phyloP scores from a whole-genome alignment of 2,113 vertebrate species.

The Heterochromis multidens region DNA sequence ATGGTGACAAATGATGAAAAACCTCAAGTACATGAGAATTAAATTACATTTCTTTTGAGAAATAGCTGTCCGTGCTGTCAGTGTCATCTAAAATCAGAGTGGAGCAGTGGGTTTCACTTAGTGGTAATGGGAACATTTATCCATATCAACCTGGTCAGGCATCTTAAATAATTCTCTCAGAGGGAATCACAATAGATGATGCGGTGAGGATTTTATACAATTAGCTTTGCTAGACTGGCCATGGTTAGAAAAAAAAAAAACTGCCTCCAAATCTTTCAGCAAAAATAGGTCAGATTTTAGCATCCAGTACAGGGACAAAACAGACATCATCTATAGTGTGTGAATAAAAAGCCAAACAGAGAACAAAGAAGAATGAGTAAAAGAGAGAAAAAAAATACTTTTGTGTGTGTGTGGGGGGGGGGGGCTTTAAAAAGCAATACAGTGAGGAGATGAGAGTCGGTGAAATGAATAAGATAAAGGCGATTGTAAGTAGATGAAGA shows the following conservation, averaged over 20 bases:
- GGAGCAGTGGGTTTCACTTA: conserved; percentile 8
- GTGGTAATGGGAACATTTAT: conserved; percentile 35
- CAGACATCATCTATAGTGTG: conserved; percentile 29
- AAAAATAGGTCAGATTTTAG: conserved; percentile 57
- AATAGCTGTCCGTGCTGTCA: background rate
- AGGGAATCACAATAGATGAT: conserved; percentile 36
- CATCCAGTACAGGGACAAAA: conserved; percentile 48
- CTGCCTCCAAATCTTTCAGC: conserved; percentile 15
- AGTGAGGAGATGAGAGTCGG: conserved; percentile 13
- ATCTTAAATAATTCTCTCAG: conserved; percentile 27
- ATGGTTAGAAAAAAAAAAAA: background rate
- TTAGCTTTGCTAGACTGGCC: conserved; percentile 30
- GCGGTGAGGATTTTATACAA: conserved; percentile 28
- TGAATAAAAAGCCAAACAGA: conserved; percentile 32
- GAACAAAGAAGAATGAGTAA: background rate
- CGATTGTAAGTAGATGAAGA: conserved; percentile 25
- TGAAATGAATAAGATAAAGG: conserved; percentile 27
- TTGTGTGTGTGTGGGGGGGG: background rate
- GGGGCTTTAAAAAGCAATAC: background rate
- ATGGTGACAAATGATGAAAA: conserved; percentile 8
- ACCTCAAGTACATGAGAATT: background rate
- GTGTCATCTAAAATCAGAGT: background rate
- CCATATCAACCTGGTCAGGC: conserved; percentile 36
- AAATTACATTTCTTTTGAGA: conserved; percentile 23
- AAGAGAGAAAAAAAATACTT: background rate